These are phyloP conservation scores for Anas platyrhynchos DNA, from an alignment of 2,113 vertebrate species.

Conservation along the genomic window DNA sequence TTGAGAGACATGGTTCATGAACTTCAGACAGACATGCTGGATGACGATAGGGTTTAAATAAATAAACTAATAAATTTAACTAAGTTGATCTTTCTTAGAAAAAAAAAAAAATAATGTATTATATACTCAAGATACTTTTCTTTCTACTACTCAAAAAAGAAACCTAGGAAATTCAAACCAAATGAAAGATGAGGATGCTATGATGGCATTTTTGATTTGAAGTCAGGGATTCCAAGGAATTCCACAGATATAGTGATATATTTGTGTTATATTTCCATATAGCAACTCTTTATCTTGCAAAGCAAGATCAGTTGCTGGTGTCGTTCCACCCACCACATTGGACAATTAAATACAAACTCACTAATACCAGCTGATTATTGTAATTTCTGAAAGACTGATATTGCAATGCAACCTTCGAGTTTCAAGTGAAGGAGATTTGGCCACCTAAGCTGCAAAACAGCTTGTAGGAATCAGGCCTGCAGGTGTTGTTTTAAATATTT, in stretches of 20 bases:
- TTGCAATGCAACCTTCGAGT: background rate
- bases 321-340: background rate
- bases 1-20: background rate
- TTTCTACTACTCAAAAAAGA: background rate
- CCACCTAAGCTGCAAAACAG: background rate
- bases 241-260: background rate
- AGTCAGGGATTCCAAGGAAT: background rate
- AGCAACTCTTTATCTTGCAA: background rate
- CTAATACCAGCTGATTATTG: background rate
- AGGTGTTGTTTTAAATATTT: background rate
- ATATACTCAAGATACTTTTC: background rate
- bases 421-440: background rate
- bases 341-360: background rate
- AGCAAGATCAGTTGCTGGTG: background rate
- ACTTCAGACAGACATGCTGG: rapidly evolving
- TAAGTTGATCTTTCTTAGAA: background rate
- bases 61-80: background rate
- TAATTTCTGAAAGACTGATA: background rate
- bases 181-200: background rate
- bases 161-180: background rate
- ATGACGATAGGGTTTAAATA: background rate
- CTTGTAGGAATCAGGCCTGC: background rate
- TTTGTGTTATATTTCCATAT: background rate
- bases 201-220: background rate
- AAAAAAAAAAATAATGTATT: background rate